A percentile compares a stretch with the other conserved stretches of the same genome.
Evolutionary conservation across 2,888 invertebrate species (phyloP).

Genomic region (Neria commutata): DNA sequence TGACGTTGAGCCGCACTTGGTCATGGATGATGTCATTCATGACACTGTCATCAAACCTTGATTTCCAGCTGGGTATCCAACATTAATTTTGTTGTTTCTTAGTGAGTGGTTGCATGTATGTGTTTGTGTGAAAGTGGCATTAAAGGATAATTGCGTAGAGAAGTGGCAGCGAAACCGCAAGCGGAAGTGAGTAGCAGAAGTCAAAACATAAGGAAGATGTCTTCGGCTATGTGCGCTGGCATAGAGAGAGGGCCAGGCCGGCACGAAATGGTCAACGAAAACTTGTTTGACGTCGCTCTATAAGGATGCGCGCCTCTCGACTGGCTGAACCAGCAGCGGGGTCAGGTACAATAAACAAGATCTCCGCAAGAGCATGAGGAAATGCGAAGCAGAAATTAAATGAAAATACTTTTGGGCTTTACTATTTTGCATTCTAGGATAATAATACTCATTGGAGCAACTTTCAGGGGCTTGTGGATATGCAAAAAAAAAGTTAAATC

Average conservation of each 20-base stretch:
- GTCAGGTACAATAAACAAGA: slow-evolving; percentile 15
- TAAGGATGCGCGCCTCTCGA: too few relatives aligned
- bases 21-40: too few relatives aligned
- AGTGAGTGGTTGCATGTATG: too few relatives aligned
- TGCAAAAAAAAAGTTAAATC: background rate
- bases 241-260: slow-evolving; percentile 16
- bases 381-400: slow-evolving; percentile 29
- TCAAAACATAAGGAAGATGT: slow-evolving; percentile 1
- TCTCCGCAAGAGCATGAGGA: slow-evolving; percentile 20
- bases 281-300: too few relatives aligned
- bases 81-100: slow-evolving; percentile 20
- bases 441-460: background rate
- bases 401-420: slow-evolving; percentile 19
- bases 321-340: too few relatives aligned
- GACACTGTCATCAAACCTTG: too few relatives aligned
- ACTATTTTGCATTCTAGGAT: background rate
- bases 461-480: background rate
- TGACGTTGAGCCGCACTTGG: too few relatives aligned
- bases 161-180: background rate
- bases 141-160: slow-evolving; percentile 20
- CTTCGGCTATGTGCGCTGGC: background rate
- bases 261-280: slow-evolving; percentile 26
- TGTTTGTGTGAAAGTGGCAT: slow-evolving; percentile 5
- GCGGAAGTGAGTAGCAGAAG: background rate
- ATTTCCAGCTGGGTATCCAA: too few relatives aligned